Conservation (phyloP, 2,888 invertebrate genomes). For the Xylota segnis region DNA sequence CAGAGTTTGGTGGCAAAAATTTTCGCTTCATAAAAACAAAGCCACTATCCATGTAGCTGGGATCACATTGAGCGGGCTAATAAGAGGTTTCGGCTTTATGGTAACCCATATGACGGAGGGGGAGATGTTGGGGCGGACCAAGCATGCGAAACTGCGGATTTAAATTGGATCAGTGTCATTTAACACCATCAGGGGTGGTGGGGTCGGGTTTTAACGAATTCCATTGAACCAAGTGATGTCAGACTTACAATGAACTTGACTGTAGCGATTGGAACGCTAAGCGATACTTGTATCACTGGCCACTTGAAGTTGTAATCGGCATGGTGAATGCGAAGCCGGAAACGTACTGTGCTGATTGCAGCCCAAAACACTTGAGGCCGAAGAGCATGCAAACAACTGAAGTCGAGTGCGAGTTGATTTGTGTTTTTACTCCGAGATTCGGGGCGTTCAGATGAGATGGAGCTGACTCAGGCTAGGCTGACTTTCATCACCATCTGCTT, state of each 20-base stretch:
- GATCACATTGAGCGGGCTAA: slow-evolving; percentile 54
- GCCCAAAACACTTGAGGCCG: neutral
- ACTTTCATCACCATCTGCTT: too few species aligned
- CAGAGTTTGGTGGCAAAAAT: slow-evolving; percentile 24
- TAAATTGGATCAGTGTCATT: slow-evolving; percentile 56
- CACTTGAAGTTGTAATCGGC: slow-evolving; percentile 5
- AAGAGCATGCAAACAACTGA: slow-evolving; percentile 12
- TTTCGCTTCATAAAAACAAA: slow-evolving; percentile 62
- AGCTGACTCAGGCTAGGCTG: too few species aligned
- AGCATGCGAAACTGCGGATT: slow-evolving; percentile 9
- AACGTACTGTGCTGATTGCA: slow-evolving; percentile 3
- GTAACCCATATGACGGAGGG: slow-evolving; percentile 27
- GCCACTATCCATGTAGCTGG: slow-evolving; percentile 54
- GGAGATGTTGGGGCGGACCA: neutral
- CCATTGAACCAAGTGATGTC: slow-evolving; percentile 16
- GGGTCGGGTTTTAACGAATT: neutral
- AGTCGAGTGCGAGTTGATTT: neutral
- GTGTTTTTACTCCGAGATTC: neutral
- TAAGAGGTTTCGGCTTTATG: slow-evolving; percentile 53
- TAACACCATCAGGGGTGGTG: slow-evolving; percentile 33
- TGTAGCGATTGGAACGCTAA: slow-evolving; percentile 11
- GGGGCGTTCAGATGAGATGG: neutral
- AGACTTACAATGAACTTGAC: slow-evolving; percentile 19
- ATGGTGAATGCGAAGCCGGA: neutral
- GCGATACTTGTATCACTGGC: neutral